Conservation (phyloP, 37 sponge, comb jelly and placozoan genomes). For the Haliclona indistincta region DNA sequence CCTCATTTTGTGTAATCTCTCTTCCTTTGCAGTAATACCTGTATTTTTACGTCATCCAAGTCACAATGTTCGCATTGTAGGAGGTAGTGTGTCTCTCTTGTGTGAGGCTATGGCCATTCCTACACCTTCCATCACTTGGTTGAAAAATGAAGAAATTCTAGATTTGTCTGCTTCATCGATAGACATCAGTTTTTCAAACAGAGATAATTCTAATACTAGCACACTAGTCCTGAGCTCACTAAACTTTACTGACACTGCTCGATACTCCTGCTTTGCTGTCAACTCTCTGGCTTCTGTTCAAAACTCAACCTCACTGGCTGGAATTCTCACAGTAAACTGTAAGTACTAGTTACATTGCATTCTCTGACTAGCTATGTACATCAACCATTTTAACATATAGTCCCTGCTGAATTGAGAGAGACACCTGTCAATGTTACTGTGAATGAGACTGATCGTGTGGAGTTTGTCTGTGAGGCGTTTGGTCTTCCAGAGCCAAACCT, state of each 20-base stretch:
- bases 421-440: neutral
- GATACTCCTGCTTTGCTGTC: too few species aligned
- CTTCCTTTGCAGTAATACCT: neutral
- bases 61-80: neutral
- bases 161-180: neutral
- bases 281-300: too few species aligned
- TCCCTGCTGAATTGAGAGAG: neutral
- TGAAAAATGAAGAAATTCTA: constrained; percentile 6
- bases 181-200: neutral
- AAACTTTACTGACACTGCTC: neutral
- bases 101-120: constrained; percentile 27
- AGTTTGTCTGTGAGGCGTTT: neutral
- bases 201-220: neutral
- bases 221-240: neutral
- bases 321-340: neutral
- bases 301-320: too few species aligned
- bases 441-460: neutral
- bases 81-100: constrained; percentile 8
- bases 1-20: too few species aligned
- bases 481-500: neutral
- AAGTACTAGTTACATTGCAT: neutral
- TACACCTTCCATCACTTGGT: constrained; percentile 25
- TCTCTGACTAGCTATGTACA: too few species aligned
- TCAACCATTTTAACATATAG: neutral
- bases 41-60: neutral